phyloP scores from a whole-genome alignment of 2,888 invertebrate genomes.

The Rhorus exstirpatorius region DNA sequence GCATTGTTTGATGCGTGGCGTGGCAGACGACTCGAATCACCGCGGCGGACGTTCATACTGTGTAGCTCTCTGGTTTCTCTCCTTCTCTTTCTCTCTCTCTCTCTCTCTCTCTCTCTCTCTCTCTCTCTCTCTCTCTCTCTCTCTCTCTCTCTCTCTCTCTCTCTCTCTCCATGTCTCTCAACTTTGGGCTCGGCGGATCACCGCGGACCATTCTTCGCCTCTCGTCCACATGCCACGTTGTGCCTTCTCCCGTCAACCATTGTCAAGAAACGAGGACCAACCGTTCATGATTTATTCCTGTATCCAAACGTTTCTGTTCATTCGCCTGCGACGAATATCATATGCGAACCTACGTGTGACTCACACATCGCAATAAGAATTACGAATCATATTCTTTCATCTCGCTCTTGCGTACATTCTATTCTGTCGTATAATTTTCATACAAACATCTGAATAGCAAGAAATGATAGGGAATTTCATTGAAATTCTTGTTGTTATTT shows the following conservation, averaged over 20 bases:
- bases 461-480: slow-evolving; percentile 36
- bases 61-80: slow-evolving; percentile 56
- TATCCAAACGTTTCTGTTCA: slow-evolving; percentile 47
- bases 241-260: slow-evolving; percentile 63
- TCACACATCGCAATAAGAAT: slow-evolving; percentile 29
- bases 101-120: slow-evolving; percentile 30
- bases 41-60: slow-evolving; percentile 60
- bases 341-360: slow-evolving; percentile 26
- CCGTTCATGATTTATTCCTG: slow-evolving; percentile 71
- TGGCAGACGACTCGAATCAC: slow-evolving; percentile 79
- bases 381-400: slow-evolving; percentile 38
- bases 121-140: slow-evolving; percentile 50
- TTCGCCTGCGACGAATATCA: slow-evolving; percentile 20
- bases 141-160: slow-evolving; percentile 53
- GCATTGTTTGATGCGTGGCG: slow-evolving; percentile 84
- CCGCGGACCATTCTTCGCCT: slow-evolving; percentile 74
- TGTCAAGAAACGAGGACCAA: slow-evolving; percentile 66
- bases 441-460: slow-evolving; percentile 28
- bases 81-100: slow-evolving; percentile 59
- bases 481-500: slow-evolving; percentile 43
- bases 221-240: slow-evolving; percentile 62
- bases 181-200: slow-evolving; percentile 68
- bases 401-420: slow-evolving; percentile 16
- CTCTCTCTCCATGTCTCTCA: slow-evolving; percentile 52
- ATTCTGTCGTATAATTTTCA: slow-evolving; percentile 28